Evolutionary conservation across 1,140 invertebrate genomes (phyloP).

Genomic region (Pentalonia nigronervosa): DNA sequence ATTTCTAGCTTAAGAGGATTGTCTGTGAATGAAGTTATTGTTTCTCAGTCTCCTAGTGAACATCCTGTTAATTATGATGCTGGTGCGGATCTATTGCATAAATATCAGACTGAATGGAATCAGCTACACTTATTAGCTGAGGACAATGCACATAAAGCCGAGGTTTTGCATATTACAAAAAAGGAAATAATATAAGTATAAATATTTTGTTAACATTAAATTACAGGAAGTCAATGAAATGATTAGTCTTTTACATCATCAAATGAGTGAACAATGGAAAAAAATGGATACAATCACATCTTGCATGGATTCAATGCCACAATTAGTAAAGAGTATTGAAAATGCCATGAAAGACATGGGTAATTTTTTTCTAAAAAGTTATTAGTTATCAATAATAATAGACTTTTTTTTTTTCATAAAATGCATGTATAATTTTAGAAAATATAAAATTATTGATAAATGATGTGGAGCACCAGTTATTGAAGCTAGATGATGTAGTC

Average conservation of each 20-base stretch:
- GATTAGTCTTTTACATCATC: constrained; percentile 68
- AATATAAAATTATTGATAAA: constrained; percentile 71
- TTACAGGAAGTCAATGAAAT: constrained; percentile 66
- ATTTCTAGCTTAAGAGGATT: constrained; percentile 55
- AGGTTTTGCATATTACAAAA: constrained; percentile 62
- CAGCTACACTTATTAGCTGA: constrained; percentile 72
- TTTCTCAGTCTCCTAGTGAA: constrained; percentile 1
- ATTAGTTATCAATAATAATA: background rate
- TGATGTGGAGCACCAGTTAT: constrained; percentile 70
- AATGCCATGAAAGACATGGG: constrained; percentile 70
- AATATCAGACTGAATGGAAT: constrained; percentile 73
- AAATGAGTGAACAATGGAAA: constrained; percentile 68
- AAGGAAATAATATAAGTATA: background rate
- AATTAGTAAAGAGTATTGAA: constrained; percentile 69
- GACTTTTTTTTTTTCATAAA: background rate
- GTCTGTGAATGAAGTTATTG: constrained; percentile 41
- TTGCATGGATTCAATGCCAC: constrained; percentile 68
- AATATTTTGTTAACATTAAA: background rate
- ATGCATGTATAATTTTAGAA: background rate
- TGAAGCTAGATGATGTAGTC: constrained; percentile 72
- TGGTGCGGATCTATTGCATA: constrained; percentile 69
- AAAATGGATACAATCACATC: constrained; percentile 67
- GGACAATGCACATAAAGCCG: constrained; percentile 70
- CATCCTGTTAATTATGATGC: constrained; percentile 66
- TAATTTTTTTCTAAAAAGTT: constrained; percentile 61